Evolutionary conservation across 2,888 invertebrate species (phyloP), one percentile per base, ranked within the genome.

Genomic region (Apantesis nais): DNA sequence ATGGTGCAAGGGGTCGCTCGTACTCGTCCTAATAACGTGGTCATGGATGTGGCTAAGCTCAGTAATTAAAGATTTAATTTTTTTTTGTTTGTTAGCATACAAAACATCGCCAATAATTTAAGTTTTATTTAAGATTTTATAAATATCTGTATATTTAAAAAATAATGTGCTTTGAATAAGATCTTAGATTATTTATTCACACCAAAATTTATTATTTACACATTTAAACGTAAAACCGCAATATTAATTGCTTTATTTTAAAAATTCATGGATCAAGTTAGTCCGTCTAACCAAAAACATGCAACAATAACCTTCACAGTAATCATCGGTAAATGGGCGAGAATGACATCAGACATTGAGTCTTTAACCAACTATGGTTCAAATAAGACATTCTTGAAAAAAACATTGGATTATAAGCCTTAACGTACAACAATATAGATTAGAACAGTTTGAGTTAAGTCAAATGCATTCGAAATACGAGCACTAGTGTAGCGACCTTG

Each of bases 401-500:
- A 41, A 2, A 9, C 62, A 74, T 66, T 39, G 22, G 55, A 79
- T 34, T 78, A 68, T 64, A 25, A 29, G 65, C 39, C 63, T 55
- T 75, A 63, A 67, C 0, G 0, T 3, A 0, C 29, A 0, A 0
- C 0, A 0, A 19, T 39, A 73, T 14, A 61, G 67, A 70, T 62
- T 19, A 64, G 62, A 25, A 61, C 74, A 11, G 37, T 2, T 37
- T 68, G 68, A 29, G 11, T 55, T 16, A 25, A 1, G 12, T 60
- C 68, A 65, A 69, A 74, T 80, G 78, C 78, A 80, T 78, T 80
- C 62, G 71, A 77, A 82, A 80, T 75, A 68, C 76, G 63, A 64
- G 67, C 74, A 68, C 37, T 82, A 82, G 80, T 78, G 80, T 48
- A 75, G 78, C 71, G 71, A 78, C 82, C 80, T 81, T 82, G 76